Base-by-base conservation (phyloP, 2,797 vertebrate species). In the Chloroceryle inda region DNA sequence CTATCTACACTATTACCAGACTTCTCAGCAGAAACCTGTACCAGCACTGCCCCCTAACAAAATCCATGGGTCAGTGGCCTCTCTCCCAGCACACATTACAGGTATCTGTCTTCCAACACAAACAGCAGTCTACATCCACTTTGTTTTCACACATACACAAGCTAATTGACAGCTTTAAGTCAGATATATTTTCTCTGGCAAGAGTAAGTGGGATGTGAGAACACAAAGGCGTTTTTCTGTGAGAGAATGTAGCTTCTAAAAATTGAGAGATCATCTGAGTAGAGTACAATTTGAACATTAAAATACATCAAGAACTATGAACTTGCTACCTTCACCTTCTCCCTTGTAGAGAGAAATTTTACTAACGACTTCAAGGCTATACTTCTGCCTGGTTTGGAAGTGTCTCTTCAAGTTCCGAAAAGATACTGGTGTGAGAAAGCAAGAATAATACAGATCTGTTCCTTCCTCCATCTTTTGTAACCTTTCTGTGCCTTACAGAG, bases 1-100 rank as follows among this genome's bases (percentile, higher is more conserved):
- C 33, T 22, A 6, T 8, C 45, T 40, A 26, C 14, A 3, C 21
- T 52, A 20, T 21, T 44, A 61, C 24, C 56, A 58, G 52, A 71
- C 23, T 92, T 50, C 63, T 38, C 50, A 74, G 66, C 17, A 55
- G n/a, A 14, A 85, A 38, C 17, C 15, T 29, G 35, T 45, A 63
- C 11, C 24, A 79, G 42, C 69, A 38, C 42, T 49, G 58, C 19
- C 21, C 21, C 64, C 56, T 53, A 53, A 62, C 21, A 80, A 62
- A 37, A 50, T 2, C n/a, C 42, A 26, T 0, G 0, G 8, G 6
- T 4, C 63, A 20, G 33, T 9, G 10, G 6, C 13, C 27, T 31
- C 21, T 16, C 50, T 64, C 24, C 31, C 45, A 33, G 38, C 20
- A 31, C 22, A 10, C 8, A 3, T 18, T 45, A 66, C 0, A 0